phyloP scores from a whole-genome alignment of 2,888 invertebrate species.

The Apotomis turbidana region DNA sequence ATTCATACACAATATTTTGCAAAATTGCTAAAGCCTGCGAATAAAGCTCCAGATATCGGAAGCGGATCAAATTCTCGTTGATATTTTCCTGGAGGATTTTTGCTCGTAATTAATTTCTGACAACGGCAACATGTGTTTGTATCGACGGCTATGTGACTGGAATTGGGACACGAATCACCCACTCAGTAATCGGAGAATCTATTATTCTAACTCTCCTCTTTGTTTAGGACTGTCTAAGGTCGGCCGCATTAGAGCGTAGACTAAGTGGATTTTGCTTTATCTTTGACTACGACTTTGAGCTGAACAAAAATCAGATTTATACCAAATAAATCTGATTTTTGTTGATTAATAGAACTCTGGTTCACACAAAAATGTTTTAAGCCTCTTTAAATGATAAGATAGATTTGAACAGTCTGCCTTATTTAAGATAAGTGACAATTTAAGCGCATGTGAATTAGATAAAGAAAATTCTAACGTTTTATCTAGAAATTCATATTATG shows the following conservation, averaged over 20 bases:
- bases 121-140: constrained; percentile 37
- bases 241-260: not conserved
- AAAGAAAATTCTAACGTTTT: no score
- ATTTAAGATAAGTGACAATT: no score
- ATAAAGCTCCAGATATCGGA: constrained; percentile 19
- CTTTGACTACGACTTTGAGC: not conserved
- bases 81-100: constrained; percentile 36
- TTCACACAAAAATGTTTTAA: no score
- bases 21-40: constrained; percentile 19
- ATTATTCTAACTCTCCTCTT: constrained; percentile 20
- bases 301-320: no score
- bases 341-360: not conserved
- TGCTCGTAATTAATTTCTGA: constrained; percentile 35
- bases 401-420: not conserved
- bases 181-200: constrained; percentile 21
- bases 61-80: constrained; percentile 23
- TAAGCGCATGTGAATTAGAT: no score
- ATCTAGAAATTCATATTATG: no score
- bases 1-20: constrained; percentile 1
- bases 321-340: not conserved
- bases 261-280: not conserved
- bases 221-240: constrained; percentile 6
- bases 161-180: constrained; percentile 26
- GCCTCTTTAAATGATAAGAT: not conserved
- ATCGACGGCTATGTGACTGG: constrained; percentile 35